A percentile compares a stretch with the other conserved stretches of the same genome.
Conservation (phyloP, 2,113 vertebrate species). For the Paradoxurus hermaphroditus region DNA sequence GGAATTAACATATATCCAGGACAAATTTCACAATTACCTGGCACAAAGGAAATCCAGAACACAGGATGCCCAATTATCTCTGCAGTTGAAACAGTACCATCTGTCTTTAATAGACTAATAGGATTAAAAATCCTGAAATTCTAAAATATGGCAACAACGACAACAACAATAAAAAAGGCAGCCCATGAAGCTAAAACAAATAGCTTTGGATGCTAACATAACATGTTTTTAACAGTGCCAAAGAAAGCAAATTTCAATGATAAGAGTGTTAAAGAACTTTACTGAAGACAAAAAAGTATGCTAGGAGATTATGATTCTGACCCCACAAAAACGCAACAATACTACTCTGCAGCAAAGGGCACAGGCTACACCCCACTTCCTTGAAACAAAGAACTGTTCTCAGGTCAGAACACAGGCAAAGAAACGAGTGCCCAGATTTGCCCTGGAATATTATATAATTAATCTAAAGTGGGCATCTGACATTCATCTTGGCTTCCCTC, state of each 20-base stretch:
- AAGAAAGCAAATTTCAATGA: not conserved
- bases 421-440: not conserved
- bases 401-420: not conserved
- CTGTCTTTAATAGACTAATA: not conserved
- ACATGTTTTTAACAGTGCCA: not conserved
- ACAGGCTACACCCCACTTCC: not conserved
- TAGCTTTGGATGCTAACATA: not conserved
- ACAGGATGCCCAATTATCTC: not conserved
- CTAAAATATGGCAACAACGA: not conserved
- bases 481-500: not conserved
- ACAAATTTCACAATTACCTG: conserved; percentile 8
- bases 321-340: not conserved
- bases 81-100: not conserved
- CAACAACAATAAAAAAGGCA: not conserved
- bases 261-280: conserved; percentile 27
- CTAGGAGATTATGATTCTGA: not conserved
- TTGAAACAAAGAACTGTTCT: not conserved
- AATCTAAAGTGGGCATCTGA: not conserved
- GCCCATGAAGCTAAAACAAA: not conserved
- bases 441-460: not conserved
- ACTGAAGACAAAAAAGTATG: not conserved
- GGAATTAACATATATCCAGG: conserved; percentile 13
- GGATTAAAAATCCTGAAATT: not conserved
- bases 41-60: conserved; percentile 10
- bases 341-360: not conserved